Evolutionary conservation across 2,113 vertebrate genomes (phyloP).

Genomic region (Rhadina sibilatrix): DNA sequence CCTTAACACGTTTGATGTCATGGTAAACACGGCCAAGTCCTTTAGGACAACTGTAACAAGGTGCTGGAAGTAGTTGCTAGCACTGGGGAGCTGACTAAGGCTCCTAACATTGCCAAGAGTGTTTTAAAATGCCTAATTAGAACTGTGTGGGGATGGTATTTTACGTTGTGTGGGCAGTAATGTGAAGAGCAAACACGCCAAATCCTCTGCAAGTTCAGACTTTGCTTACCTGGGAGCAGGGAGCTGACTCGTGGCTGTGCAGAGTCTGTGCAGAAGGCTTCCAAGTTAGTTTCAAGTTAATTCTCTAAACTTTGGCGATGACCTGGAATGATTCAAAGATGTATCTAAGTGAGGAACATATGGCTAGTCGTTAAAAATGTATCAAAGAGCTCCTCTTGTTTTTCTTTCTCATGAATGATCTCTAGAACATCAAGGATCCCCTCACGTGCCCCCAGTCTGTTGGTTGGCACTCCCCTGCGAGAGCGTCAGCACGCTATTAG

Average conservation of each 20-base stretch:
- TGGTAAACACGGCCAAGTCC: not conserved
- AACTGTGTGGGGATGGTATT: not conserved
- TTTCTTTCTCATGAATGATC: conserved; percentile 8
- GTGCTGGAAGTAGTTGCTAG: not conserved
- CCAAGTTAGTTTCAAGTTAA: conserved; percentile 47
- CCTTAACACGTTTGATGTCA: not conserved
- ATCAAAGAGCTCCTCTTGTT: conserved; percentile 24
- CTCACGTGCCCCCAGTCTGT: conserved; percentile 32
- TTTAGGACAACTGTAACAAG: not conserved
- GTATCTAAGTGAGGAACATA: conserved; percentile 50
- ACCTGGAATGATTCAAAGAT: conserved; percentile 60
- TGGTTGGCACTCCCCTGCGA: conserved; percentile 10
- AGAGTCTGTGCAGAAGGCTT: not conserved
- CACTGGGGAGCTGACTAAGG: not conserved
- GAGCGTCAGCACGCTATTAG: conserved; percentile 24
- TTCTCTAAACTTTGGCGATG: conserved; percentile 61
- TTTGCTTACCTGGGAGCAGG: not conserved
- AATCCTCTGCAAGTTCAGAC: not conserved
- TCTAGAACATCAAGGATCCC: conserved; percentile 3
- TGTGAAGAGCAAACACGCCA: not conserved
- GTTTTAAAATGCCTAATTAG: not conserved
- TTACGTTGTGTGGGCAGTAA: not conserved
- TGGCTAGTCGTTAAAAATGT: conserved; percentile 54
- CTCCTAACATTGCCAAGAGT: not conserved
- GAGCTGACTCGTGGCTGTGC: not conserved